A percentile compares a stretch with the other conserved stretches of the same genome.
These are phyloP conservation scores for Drosophila nigricruria DNA, from an alignment of 2,888 invertebrate species.

Conservation along the genomic window DNA sequence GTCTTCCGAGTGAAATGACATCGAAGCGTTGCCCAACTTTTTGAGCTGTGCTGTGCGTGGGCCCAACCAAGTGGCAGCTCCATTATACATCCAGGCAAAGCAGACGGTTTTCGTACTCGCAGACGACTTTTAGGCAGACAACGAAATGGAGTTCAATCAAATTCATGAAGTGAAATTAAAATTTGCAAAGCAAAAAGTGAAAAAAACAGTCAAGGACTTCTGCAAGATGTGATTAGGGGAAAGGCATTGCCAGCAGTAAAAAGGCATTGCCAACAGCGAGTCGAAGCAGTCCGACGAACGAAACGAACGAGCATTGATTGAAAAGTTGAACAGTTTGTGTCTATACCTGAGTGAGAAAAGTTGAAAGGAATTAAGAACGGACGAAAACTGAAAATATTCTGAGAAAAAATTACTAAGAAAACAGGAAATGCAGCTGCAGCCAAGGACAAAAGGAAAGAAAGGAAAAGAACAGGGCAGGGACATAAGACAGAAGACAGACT, in stretches of 20 bases:
- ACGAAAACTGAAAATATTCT: not conserved
- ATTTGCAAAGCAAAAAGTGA: not conserved
- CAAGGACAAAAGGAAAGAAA: not conserved
- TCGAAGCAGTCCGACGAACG: not conserved
- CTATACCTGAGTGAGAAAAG: slow-evolving; percentile 8
- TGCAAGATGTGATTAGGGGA: not conserved
- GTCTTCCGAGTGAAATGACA: not conserved
- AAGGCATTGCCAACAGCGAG: too few species aligned
- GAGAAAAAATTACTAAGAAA: not conserved
- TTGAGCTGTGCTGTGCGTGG: too few species aligned
- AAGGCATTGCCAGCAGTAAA: too few species aligned
- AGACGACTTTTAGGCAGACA: not conserved
- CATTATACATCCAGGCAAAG: not conserved
- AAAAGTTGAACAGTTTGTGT: slow-evolving; percentile 7
- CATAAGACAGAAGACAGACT: not conserved
- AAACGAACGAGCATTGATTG: slow-evolving; percentile 1
- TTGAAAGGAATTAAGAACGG: not conserved
- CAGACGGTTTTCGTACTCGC: not conserved
- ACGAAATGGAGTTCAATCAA: not conserved
- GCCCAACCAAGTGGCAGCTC: not conserved
- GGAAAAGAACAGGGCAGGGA: not conserved
- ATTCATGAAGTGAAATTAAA: not conserved
- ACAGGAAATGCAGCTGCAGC: slow-evolving; percentile 1
- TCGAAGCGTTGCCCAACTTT: slow-evolving; percentile 1
- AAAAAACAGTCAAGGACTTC: not conserved